Evolutionary conservation across 1,140 invertebrate species (phyloP), one percentile per base, ranked within the genome.

Genomic region (Pseudobourletiella spinata): DNA sequence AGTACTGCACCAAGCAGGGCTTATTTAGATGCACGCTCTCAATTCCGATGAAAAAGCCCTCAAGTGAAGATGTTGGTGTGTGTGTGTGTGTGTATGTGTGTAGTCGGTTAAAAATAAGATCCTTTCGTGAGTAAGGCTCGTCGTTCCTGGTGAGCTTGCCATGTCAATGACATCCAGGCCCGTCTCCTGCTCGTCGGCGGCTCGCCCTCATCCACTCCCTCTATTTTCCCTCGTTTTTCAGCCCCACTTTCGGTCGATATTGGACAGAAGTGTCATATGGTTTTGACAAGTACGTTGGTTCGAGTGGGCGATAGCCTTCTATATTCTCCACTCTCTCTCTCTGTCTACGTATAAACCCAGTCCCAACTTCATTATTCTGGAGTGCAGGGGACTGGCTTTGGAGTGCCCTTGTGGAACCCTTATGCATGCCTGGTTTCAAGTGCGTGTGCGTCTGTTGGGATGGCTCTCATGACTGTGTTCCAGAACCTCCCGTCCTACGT

Each of bases 201-300:
- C n/a, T n/a, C n/a, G n/a, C n/a, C n/a, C n/a, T n/a, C n/a, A n/a
- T n/a, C n/a, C n/a, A 24, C 22, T 26, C 48, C 4, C 22, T 26
- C 2, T 24, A 8, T 51, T 51, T 51, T 4, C 25, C 24, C 4
- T 25, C 24, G 4, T n/a, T 51, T 22, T 26, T 25, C 24, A 6
- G 25, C 24, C 48, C n/a, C 48, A 26, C 6, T 51, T 26, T 26
- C 48, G 25, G 18, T 56, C 26, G 52, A 56, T 56, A 32, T 29
- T 56, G 29, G 52, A 56, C 52, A 56, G 52, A 56, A 56, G 28
- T 30, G 51, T 54, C 52, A 56, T 8, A 56, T 56, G 52, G 30
- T 56, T 56, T 26, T 56, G 52, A 56, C 52, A 32, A 32, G 25
- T 32, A 56, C 30, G 52, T 56, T 14, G 11, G 29, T 56, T 25